These are phyloP conservation scores for Saturnia japonica DNA, from an alignment of 2,888 invertebrate genomes.

Conservation along the genomic window DNA sequence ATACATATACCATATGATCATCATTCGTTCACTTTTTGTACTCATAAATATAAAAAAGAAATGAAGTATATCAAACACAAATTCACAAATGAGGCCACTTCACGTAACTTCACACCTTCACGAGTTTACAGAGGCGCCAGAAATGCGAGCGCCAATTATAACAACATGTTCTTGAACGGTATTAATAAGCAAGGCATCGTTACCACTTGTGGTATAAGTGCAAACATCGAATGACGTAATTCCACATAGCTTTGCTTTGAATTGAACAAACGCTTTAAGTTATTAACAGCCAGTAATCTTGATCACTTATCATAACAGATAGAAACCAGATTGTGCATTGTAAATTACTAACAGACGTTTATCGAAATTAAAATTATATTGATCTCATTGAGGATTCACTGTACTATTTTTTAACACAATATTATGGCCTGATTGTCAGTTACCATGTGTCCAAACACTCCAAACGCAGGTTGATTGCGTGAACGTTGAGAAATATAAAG, in stretches of 20 bases:
- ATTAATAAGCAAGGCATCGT: background rate
- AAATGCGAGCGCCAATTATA: background rate
- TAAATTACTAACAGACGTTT: background rate
- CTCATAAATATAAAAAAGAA: background rate
- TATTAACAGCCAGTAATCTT: slow-evolving; percentile 1
- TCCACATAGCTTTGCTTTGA: background rate
- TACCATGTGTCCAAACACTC: no score
- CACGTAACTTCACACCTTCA: background rate
- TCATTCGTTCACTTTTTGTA: no score
- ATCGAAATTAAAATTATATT: background rate
- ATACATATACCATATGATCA: no score
- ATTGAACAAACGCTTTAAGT: background rate
- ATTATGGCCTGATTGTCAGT: no score
- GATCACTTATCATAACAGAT: background rate
- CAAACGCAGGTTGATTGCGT: no score
- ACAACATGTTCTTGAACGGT: background rate
- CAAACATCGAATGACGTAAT: background rate
- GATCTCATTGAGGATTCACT: no score
- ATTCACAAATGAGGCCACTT: background rate
- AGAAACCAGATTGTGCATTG: background rate
- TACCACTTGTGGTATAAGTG: background rate
- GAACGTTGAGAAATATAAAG: no score
- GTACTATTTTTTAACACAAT: no score
- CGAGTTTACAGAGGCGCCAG: background rate
- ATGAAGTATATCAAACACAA: background rate